These are phyloP conservation scores for Trissonchulus latispiculum DNA, from an alignment of 2,888 invertebrate genomes.

Conservation along the genomic window DNA sequence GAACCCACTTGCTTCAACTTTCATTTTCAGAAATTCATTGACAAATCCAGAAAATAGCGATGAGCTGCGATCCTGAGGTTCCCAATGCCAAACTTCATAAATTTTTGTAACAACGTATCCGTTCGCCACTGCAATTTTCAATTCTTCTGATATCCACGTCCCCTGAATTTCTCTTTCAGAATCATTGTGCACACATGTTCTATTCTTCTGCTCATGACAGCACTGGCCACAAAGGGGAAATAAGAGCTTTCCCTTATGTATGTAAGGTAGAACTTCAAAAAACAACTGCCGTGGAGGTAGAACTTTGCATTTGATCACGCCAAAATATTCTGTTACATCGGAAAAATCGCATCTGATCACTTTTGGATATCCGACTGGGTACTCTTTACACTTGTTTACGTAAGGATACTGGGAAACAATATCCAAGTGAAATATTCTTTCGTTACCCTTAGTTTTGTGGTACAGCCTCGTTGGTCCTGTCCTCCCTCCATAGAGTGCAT, in stretches of 20 bases:
- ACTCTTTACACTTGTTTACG: background rate
- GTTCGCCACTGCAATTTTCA: conserved; percentile 20
- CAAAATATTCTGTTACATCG: conserved; percentile 9
- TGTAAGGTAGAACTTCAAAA: conserved; percentile 28
- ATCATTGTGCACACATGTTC: background rate
- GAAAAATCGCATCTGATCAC: background rate
- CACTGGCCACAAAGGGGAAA: conserved; percentile 35
- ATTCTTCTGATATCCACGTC: conserved; percentile 29
- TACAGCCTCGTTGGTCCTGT: background rate
- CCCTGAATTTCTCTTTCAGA: background rate
- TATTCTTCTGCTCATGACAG: conserved; percentile 26
- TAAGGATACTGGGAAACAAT: background rate
- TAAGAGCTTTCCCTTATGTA: conserved; percentile 29
- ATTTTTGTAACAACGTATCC: conserved; percentile 27
- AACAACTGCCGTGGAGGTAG: background rate
- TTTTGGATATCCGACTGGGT: background rate
- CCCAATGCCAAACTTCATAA: conserved; percentile 35
- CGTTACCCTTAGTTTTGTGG: conserved; percentile 6
- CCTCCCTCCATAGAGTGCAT: background rate
- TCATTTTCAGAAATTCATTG: background rate
- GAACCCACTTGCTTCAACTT: conserved; percentile 27
- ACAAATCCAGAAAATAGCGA: background rate
- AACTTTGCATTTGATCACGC: conserved; percentile 9
- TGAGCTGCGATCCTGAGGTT: background rate
- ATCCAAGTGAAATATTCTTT: conserved; percentile 9